phyloP scores from a whole-genome alignment of 2,113 vertebrate species.

The Xyrauchen texanus region DNA sequence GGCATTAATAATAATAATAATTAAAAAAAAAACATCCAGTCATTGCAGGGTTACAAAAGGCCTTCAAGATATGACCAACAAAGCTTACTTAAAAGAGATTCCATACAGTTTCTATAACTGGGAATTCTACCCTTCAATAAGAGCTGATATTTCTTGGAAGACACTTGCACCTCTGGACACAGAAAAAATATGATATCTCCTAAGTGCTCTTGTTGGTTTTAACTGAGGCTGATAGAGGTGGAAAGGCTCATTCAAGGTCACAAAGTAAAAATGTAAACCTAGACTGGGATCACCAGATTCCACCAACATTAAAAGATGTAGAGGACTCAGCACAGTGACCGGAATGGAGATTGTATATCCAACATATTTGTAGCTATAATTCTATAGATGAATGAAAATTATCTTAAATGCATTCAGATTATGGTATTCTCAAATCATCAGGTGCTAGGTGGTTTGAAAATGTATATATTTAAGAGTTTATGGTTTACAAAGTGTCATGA shows the following conservation, averaged over 20 bases:
- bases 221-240: background rate
- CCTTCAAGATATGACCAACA: background rate
- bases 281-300: too few relatives aligned
- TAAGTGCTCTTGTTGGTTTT: background rate
- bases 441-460: background rate
- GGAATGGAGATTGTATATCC: too few relatives aligned
- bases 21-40: too few relatives aligned
- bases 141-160: background rate
- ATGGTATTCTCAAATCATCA: background rate
- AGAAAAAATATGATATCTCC: background rate
- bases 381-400: too few relatives aligned
- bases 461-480: too few relatives aligned
- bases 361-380: too few relatives aligned
- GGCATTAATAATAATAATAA: too few relatives aligned
- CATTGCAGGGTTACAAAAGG: background rate
- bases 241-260: too few relatives aligned
- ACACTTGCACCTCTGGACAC: background rate
- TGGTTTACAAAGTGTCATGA: too few relatives aligned
- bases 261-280: too few relatives aligned
- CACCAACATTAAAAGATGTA: too few relatives aligned
- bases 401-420: background rate
- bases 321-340: too few relatives aligned
- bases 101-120: background rate
- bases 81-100: constrained; percentile 1
- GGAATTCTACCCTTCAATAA: background rate